These are phyloP conservation scores for Chymomyza caudatula DNA, from an alignment of 2,888 invertebrate genomes.

Conservation along the genomic window DNA sequence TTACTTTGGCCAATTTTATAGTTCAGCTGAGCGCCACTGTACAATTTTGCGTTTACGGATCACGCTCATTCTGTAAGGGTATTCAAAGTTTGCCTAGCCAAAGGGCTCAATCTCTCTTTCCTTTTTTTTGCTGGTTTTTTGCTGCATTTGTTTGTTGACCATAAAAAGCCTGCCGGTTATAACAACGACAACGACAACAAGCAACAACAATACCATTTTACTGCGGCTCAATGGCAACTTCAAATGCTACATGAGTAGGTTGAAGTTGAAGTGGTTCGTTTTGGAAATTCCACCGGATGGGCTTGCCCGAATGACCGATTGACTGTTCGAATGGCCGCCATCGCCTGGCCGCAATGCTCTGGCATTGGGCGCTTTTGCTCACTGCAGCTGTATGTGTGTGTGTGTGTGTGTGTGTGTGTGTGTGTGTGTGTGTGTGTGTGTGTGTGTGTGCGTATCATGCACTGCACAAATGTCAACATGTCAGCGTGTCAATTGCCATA, in stretches of 20 bases:
- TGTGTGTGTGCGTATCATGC: slow-evolving; percentile 9
- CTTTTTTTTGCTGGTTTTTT: neutral
- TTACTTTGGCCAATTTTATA: too few relatives aligned
- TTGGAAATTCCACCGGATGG: neutral
- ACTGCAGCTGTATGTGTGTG: neutral
- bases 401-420: neutral
- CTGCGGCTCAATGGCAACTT: slow-evolving; percentile 17
- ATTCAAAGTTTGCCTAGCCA: too few relatives aligned
- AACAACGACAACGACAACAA: slow-evolving; percentile 4
- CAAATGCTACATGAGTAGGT: slow-evolving; percentile 13
- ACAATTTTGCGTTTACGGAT: too few relatives aligned
- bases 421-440: neutral
- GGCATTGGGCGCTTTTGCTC: neutral
- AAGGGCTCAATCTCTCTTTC: neutral
- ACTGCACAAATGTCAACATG: slow-evolving; percentile 37
- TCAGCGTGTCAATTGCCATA: slow-evolving; percentile 45
- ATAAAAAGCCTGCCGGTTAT: neutral
- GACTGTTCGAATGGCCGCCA: neutral
- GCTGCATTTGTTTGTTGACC: neutral
- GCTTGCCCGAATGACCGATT: neutral
- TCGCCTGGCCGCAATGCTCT: neutral
- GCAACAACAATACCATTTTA: slow-evolving; percentile 42
- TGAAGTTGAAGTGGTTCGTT: neutral
- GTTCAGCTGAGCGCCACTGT: too few relatives aligned
- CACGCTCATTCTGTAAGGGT: too few relatives aligned